Conservation (phyloP, 2,888 invertebrate genomes). For the Zygothrica quintamaculata region DNA sequence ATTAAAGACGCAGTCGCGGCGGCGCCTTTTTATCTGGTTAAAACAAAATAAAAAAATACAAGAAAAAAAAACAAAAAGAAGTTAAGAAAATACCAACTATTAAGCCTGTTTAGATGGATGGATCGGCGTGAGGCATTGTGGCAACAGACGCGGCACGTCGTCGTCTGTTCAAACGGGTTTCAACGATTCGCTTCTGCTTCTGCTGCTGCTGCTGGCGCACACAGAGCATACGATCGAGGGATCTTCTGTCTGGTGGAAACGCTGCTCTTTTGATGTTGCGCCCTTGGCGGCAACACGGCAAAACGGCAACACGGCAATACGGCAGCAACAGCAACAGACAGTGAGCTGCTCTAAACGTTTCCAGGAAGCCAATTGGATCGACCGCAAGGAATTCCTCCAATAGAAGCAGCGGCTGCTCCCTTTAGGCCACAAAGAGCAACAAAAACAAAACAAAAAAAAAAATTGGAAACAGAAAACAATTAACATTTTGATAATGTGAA, state of each 20-base stretch:
- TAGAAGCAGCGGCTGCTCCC: conserved; percentile 33
- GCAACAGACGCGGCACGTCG: conserved; percentile 59
- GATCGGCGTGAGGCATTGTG: conserved; percentile 70
- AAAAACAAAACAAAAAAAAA: conserved; percentile 30
- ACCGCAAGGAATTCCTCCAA: conserved; percentile 48
- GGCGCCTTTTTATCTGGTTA: conserved; percentile 67
- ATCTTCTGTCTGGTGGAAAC: conserved; percentile 51
- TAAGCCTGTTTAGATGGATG: conserved; percentile 74
- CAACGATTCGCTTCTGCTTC: conserved; percentile 35
- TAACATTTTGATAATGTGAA: conserved; percentile 2
- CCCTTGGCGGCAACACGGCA: conserved; percentile 41
- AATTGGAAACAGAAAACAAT: conserved; percentile 19
- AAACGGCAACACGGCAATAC: conserved; percentile 17
- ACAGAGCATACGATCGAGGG: conserved; percentile 64
- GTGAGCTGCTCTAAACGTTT: conserved; percentile 62
- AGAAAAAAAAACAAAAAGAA: conserved; percentile 10
- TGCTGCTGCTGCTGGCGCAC: no score
- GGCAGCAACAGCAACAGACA: conserved; percentile 8
- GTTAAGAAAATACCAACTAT: conserved; percentile 39
- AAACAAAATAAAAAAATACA: neutral
- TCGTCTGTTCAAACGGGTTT: conserved; percentile 68
- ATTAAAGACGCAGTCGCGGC: conserved; percentile 50
- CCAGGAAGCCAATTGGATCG: conserved; percentile 63
- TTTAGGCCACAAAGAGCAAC: conserved; percentile 56
- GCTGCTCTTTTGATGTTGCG: conserved; percentile 77